Conservation (phyloP, 35 echinoderm and acorn worm species). For the Eucidaris tribuloides region DNA sequence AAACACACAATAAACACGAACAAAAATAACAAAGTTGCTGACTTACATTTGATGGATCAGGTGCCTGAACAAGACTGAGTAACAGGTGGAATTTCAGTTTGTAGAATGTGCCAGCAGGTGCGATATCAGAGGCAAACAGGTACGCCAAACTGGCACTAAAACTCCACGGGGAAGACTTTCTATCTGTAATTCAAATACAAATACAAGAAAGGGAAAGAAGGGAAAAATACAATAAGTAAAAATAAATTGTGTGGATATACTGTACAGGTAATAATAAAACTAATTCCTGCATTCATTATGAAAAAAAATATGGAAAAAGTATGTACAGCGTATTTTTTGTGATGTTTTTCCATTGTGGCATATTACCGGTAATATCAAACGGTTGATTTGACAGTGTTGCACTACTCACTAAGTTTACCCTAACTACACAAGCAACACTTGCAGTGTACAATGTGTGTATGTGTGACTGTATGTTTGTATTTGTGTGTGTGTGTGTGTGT, state of each 20-base stretch:
- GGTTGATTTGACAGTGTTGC: neutral
- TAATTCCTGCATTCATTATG: neutral
- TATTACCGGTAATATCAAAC: neutral
- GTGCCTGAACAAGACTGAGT: constrained; percentile 63
- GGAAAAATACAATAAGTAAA: neutral
- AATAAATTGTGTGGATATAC: too few species aligned
- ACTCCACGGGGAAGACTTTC: constrained; percentile 43
- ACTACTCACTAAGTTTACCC: too few species aligned
- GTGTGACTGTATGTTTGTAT: too few species aligned
- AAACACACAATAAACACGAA: neutral
- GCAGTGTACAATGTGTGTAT: neutral
- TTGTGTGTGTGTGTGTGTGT: too few species aligned
- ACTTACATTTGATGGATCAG: constrained; percentile 40
- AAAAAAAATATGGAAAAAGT: neutral
- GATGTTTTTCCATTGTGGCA: neutral
- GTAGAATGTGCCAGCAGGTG: constrained; percentile 55
- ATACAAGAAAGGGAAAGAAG: neutral
- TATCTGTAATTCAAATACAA: too few species aligned
- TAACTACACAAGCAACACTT: neutral
- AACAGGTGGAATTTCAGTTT: constrained; percentile 66
- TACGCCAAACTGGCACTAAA: constrained; percentile 57
- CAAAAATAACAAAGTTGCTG: neutral
- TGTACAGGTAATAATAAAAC: too few species aligned
- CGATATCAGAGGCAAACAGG: constrained; percentile 50
- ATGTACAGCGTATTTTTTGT: neutral